These are phyloP conservation scores for Campoplex capitator DNA, from an alignment of 2,888 invertebrate genomes.

Conservation along the genomic window DNA sequence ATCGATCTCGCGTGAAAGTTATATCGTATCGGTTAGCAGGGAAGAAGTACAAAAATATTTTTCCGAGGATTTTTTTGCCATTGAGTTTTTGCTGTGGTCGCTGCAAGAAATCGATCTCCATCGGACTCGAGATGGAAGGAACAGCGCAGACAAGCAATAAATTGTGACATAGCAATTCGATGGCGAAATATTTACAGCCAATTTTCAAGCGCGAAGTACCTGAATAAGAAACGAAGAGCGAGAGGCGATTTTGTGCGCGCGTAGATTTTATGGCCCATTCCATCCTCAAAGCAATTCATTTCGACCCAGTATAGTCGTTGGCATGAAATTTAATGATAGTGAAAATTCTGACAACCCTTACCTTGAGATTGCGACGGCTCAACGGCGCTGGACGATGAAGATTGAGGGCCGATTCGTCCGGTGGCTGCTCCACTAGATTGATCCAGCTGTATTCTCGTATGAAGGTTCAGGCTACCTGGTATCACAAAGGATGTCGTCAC, in stretches of 20 bases:
- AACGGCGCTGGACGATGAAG: conserved; percentile 6
- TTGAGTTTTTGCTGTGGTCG: conserved; percentile 1
- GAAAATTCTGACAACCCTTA: conserved; percentile 35
- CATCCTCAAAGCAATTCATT: not conserved
- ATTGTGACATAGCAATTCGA: not conserved
- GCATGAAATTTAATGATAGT: not conserved
- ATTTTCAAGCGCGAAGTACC: conserved; percentile 17
- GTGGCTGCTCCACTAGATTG: conserved; percentile 39
- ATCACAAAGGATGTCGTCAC: conserved; percentile 66
- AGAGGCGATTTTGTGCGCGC: not conserved
- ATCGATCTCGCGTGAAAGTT: conserved; percentile 53
- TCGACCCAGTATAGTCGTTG: not conserved
- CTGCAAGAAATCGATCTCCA: conserved; percentile 32
- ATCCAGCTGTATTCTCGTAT: conserved; percentile 65
- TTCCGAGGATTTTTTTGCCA: conserved; percentile 21
- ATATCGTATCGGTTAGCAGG: conserved; percentile 24
- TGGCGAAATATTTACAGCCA: conserved; percentile 21
- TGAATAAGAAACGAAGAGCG: conserved; percentile 8
- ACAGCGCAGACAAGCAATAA: not conserved
- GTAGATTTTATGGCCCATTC: conserved; percentile 7
- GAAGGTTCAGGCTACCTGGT: conserved; percentile 66
- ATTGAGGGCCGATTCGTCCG: conserved; percentile 38
- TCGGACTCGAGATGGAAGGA: not conserved
- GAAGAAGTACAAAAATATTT: conserved; percentile 20
- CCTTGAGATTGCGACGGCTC: conserved; percentile 59